Evolutionary conservation across 1,140 invertebrate genomes (phyloP).

Genomic region (Asobara japonica): DNA sequence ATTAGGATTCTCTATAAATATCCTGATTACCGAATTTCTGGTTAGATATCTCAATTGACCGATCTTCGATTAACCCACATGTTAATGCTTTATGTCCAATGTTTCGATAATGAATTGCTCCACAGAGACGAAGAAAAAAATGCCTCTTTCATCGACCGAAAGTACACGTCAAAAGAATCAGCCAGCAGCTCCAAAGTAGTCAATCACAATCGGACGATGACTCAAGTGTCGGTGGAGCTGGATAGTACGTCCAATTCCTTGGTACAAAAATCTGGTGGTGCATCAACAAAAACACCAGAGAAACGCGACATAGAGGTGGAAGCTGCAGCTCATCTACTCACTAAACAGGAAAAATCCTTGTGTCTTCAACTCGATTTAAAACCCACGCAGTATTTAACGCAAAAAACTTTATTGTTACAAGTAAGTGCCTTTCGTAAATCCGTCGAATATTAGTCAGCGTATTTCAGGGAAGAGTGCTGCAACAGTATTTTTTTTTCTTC

Average conservation of each 20-base stretch:
- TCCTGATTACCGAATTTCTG: background rate
- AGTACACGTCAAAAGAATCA: slow-evolving; percentile 70
- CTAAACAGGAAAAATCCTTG: slow-evolving; percentile 63
- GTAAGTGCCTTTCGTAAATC: slow-evolving; percentile 40
- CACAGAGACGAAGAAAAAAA: slow-evolving; percentile 79
- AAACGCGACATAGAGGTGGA: slow-evolving; percentile 59
- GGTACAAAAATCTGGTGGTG: slow-evolving; percentile 49
- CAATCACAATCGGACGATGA: slow-evolving; percentile 64
- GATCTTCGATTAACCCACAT: background rate
- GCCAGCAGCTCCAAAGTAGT: slow-evolving; percentile 56
- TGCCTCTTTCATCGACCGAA: slow-evolving; percentile 83
- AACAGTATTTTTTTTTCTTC: too few relatives aligned
- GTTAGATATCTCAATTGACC: background rate
- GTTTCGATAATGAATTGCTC: slow-evolving; percentile 29
- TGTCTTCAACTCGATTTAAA: slow-evolving; percentile 64
- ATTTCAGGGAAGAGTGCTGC: too few relatives aligned
- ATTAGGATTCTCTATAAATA: too few relatives aligned
- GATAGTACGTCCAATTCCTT: slow-evolving; percentile 59
- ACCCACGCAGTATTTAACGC: slow-evolving; percentile 65
- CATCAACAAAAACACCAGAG: slow-evolving; percentile 35
- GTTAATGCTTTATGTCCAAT: background rate
- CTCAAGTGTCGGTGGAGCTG: slow-evolving; percentile 59
- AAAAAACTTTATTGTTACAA: slow-evolving; percentile 63
- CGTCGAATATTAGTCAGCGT: background rate
- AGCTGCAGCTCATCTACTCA: slow-evolving; percentile 61